Evolutionary conservation across 2,797 vertebrate species (phyloP).

Genomic region (Amblyopsis hoosieri): DNA sequence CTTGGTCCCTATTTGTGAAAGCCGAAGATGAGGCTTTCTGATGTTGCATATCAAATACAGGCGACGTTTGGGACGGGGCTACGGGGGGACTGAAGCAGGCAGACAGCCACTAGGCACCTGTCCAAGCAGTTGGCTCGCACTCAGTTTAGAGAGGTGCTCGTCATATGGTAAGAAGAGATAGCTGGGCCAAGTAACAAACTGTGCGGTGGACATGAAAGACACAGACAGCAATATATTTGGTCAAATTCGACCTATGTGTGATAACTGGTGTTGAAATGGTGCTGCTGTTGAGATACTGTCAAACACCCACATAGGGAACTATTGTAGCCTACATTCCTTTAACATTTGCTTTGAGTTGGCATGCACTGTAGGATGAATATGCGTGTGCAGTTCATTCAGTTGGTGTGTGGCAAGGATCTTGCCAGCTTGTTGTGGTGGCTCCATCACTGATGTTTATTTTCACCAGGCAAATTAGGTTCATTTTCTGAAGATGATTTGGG

Average conservation of each 20-base stretch:
- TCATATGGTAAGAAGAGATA: constrained; percentile 39
- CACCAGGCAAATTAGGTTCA: no score
- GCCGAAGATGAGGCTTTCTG: constrained; percentile 46
- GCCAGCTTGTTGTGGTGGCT: no score
- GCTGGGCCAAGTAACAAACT: constrained; percentile 52
- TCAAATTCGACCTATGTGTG: constrained; percentile 38
- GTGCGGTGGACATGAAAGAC: constrained; percentile 30
- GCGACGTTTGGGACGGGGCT: constrained; percentile 25
- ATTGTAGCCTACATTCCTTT: constrained; percentile 8
- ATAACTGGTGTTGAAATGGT: constrained; percentile 25
- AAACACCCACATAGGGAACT: constrained; percentile 8
- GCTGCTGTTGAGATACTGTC: not conserved
- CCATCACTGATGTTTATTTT: no score
- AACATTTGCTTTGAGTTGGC: constrained; percentile 9
- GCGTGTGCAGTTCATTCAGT: no score
- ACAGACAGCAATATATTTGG: constrained; percentile 26
- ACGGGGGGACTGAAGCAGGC: constrained; percentile 23
- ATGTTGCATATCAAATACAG: constrained; percentile 64
- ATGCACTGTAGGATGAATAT: not conserved
- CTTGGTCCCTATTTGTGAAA: constrained; percentile 49
- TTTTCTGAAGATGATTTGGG: no score
- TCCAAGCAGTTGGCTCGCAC: constrained; percentile 59
- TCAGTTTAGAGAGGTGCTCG: constrained; percentile 58
- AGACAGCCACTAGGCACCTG: constrained; percentile 57
- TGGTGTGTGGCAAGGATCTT: no score